Percentiles rank a stretch among this genome's conserved stretches.
These are phyloP conservation scores for Trisateles emortualis DNA, from an alignment of 2,888 invertebrate species.

Conservation along the genomic window DNA sequence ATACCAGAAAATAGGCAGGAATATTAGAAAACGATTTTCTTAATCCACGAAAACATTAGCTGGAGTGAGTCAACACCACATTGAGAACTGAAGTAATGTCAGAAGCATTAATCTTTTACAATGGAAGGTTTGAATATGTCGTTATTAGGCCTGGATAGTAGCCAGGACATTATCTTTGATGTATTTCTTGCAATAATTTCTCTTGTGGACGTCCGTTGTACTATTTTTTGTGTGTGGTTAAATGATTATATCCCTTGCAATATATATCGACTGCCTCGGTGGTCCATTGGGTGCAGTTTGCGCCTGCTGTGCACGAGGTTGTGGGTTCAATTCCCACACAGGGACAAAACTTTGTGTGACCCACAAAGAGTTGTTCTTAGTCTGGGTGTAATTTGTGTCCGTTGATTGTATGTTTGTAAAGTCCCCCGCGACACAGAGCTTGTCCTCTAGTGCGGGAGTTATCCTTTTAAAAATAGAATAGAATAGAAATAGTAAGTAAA, in stretches of 20 bases:
- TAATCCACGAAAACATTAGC: slow-evolving; percentile 36
- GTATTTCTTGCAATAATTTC: slow-evolving; percentile 33
- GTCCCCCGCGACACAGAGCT: no score
- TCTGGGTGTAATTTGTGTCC: no score
- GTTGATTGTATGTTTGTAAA: no score
- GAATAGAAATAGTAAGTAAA: no score
- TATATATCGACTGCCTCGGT: not conserved
- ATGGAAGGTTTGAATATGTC: slow-evolving; percentile 58
- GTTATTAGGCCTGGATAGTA: slow-evolving; percentile 56
- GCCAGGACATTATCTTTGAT: slow-evolving; percentile 51
- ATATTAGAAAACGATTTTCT: slow-evolving; percentile 45
- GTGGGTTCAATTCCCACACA: no score
- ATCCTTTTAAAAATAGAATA: no score
- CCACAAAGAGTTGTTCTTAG: no score
- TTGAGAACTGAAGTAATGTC: slow-evolving; percentile 9
- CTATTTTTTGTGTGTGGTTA: slow-evolving; percentile 1
- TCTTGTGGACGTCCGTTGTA: not conserved
- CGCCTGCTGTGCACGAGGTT: no score
- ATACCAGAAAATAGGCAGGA: slow-evolving; percentile 19
- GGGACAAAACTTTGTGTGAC: no score
- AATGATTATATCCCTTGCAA: not conserved
- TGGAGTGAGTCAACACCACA: slow-evolving; percentile 27
- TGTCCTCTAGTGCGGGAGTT: no score
- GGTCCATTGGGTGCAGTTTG: no score
- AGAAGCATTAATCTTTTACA: slow-evolving; percentile 51